Conservation (phyloP, 2,113 vertebrate genomes). For the Riparia riparia region DNA sequence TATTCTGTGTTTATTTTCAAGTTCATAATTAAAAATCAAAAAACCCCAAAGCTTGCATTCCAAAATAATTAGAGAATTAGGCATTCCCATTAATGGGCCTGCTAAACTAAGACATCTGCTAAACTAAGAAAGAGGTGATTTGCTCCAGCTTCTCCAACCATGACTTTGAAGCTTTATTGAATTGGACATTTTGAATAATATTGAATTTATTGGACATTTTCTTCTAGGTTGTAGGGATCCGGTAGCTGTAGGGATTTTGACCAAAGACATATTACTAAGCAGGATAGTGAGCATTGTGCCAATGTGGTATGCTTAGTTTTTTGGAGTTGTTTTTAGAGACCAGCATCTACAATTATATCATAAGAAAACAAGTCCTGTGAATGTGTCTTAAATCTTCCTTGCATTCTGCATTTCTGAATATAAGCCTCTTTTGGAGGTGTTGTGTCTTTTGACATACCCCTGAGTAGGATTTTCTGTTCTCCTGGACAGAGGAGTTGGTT, state of each 20-base stretch:
- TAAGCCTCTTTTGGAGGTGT: background rate
- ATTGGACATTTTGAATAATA: no score
- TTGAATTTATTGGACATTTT: background rate
- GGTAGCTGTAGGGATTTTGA: background rate
- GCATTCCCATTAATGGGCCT: background rate
- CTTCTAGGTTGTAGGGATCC: background rate
- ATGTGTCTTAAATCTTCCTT: background rate
- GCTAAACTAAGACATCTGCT: background rate
- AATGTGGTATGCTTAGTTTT: background rate
- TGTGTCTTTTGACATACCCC: background rate
- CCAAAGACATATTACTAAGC: background rate
- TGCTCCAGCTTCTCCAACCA: background rate
- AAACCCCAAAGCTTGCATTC: background rate
- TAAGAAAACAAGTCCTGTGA: background rate
- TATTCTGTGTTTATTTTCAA: constrained; percentile 57
- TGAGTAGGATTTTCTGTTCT: background rate
- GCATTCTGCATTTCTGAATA: background rate
- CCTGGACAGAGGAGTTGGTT: background rate
- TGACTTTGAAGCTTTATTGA: background rate
- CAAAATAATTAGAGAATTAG: background rate
- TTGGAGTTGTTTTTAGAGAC: background rate
- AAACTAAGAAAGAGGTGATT: background rate
- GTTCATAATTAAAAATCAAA: background rate
- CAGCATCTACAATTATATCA: background rate
- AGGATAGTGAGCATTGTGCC: background rate